Conservation (phyloP, 2,888 invertebrate species). For the Drosophila demipolita region DNA sequence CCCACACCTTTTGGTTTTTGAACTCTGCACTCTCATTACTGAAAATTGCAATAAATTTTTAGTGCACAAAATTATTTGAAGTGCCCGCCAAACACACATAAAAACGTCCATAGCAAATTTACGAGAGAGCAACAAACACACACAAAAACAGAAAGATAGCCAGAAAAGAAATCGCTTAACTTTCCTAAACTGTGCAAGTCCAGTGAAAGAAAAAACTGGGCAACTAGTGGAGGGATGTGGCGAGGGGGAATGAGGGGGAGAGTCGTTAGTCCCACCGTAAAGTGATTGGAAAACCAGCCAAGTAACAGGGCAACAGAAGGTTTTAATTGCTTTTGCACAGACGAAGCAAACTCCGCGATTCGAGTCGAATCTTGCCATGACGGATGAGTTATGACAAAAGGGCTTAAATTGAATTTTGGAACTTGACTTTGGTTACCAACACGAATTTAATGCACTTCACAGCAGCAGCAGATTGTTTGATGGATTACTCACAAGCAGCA, state of each 20-base stretch:
- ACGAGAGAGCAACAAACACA: conserved; percentile 58
- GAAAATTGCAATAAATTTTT: conserved; percentile 79
- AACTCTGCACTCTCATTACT: conserved; percentile 73
- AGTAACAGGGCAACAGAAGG: conserved; percentile 50
- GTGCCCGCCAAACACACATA: conserved; percentile 78
- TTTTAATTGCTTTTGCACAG: conserved; percentile 74
- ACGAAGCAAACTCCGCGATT: conserved; percentile 5
- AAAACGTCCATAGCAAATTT: conserved; percentile 76
- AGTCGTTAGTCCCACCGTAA: conserved; percentile 49
- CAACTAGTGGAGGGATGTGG: not conserved
- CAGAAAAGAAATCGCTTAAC: conserved; percentile 57
- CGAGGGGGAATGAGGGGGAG: not conserved
- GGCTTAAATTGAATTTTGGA: conserved; percentile 59
- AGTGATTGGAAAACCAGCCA: conserved; percentile 39
- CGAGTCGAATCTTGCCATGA: conserved; percentile 41
- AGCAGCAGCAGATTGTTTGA: not conserved
- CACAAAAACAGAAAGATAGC: not conserved
- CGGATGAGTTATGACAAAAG: conserved; percentile 63
- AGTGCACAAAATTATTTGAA: conserved; percentile 76
- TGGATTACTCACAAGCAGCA: not conserved
- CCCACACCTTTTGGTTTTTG: conserved; percentile 14
- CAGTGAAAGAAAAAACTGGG: not conserved
- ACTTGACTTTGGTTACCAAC: conserved; percentile 1
- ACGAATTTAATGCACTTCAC: conserved; percentile 18
- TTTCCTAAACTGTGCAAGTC: conserved; percentile 39